Evolutionary conservation across 2,888 invertebrate genomes (phyloP).

Genomic region (Apodemia hepburni): DNA sequence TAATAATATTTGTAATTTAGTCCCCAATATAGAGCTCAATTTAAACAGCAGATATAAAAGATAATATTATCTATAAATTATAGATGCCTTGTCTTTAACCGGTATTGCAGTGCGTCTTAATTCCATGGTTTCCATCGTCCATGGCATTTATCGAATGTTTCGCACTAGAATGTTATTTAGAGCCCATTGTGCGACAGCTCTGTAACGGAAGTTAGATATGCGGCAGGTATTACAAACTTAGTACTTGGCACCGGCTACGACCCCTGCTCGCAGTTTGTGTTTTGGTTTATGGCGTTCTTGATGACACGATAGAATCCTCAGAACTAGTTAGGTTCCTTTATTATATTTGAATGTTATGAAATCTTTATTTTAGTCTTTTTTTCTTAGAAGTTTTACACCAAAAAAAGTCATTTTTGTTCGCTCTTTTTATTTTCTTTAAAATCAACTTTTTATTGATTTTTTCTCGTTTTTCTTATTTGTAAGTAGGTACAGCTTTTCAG

Average conservation of each 20-base stretch:
- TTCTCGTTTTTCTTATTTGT: too few species aligned
- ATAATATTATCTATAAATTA: too few species aligned
- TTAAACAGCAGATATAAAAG: neutral
- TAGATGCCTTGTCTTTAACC: too few species aligned
- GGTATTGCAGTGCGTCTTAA: neutral
- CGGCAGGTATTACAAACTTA: constrained; percentile 36
- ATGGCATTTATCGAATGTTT: constrained; percentile 34
- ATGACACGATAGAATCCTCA: neutral
- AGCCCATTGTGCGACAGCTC: constrained; percentile 36
- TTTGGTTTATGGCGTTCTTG: constrained; percentile 30
- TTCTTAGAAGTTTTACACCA: too few species aligned
- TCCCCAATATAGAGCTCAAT: neutral
- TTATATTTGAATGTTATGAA: too few species aligned
- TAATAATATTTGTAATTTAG: too few species aligned
- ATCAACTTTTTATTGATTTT: too few species aligned
- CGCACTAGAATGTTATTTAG: constrained; percentile 35
- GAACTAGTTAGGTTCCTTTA: too few species aligned
- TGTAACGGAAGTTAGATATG: constrained; percentile 36
- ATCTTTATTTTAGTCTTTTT: too few species aligned
- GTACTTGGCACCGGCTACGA: constrained; percentile 32
- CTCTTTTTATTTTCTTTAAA: too few species aligned
- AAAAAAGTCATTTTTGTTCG: too few species aligned
- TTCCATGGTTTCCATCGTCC: constrained; percentile 24
- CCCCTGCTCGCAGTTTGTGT: constrained; percentile 31
- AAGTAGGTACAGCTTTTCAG: too few species aligned